phyloP scores from a whole-genome alignment of 2,113 vertebrate species.

The Dryoscopus gambensis region DNA sequence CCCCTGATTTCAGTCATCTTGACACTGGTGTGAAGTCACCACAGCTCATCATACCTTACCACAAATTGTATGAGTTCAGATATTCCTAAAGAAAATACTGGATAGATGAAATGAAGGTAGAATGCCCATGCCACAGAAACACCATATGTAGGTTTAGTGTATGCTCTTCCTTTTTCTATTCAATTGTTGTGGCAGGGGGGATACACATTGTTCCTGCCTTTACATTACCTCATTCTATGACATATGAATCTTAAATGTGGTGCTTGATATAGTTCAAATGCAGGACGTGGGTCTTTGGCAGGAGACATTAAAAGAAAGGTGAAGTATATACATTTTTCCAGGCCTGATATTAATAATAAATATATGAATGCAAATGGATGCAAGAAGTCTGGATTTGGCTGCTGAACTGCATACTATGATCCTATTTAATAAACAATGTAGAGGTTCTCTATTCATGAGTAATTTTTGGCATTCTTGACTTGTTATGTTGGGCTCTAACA shows the following conservation, averaged over 20 bases:
- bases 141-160: background rate
- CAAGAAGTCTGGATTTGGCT: background rate
- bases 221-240: background rate
- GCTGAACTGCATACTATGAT: background rate
- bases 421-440: background rate
- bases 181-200: accelerated
- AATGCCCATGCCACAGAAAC: background rate
- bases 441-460: background rate
- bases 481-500: background rate
- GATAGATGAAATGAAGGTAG: background rate
- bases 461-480: background rate
- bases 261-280: background rate
- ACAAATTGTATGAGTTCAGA: background rate
- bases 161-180: background rate
- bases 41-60: background rate
- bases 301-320: background rate
- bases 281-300: background rate
- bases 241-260: background rate
- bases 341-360: background rate
- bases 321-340: background rate
- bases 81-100: background rate
- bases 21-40: background rate
- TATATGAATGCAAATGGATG: background rate
- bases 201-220: background rate
- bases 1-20: background rate